Conservation (phyloP, 1,140 invertebrate species). For the Maniola jurtina region DNA sequence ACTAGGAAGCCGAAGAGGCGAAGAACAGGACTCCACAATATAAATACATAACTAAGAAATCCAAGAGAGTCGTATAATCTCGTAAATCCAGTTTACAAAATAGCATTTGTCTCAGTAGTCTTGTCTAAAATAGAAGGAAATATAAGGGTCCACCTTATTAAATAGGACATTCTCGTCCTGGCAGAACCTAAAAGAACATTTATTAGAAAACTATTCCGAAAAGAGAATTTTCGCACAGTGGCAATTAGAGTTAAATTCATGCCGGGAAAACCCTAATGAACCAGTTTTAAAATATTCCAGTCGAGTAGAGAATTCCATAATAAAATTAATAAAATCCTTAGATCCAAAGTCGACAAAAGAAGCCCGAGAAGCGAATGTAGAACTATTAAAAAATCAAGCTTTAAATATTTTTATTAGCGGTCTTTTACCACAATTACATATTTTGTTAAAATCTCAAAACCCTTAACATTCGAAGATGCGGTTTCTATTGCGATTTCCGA, state of each 20-base stretch:
- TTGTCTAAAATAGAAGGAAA: conserved; percentile 39
- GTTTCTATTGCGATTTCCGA: conserved; percentile 35
- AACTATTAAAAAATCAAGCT: conserved; percentile 39
- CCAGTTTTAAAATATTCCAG: conserved; percentile 33
- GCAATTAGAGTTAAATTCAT: conserved; percentile 44
- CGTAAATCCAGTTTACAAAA: background rate
- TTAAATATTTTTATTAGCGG: conserved; percentile 40
- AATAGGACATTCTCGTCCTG: conserved; percentile 36
- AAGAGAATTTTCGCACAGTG: conserved; percentile 40
- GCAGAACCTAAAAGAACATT: conserved; percentile 32
- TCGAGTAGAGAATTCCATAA: conserved; percentile 39
- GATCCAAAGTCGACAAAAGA: conserved; percentile 29
- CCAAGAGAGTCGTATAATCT: conserved; percentile 1
- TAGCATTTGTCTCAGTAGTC: conserved; percentile 26
- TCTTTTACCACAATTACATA: conserved; percentile 31
- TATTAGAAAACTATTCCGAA: conserved; percentile 38
- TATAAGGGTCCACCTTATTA: conserved; percentile 34
- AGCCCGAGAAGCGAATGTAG: conserved; percentile 32
- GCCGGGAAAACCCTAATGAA: conserved; percentile 36
- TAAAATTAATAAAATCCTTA: conserved; percentile 41
- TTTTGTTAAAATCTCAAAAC: conserved; percentile 31
- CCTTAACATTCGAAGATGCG: conserved; percentile 29
- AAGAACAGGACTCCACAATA: background rate
- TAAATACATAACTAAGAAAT: background rate
- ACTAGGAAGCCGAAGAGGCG: background rate